Evolutionary conservation across 2,888 invertebrate species (phyloP).

Genomic region (Conistra vaccinii): DNA sequence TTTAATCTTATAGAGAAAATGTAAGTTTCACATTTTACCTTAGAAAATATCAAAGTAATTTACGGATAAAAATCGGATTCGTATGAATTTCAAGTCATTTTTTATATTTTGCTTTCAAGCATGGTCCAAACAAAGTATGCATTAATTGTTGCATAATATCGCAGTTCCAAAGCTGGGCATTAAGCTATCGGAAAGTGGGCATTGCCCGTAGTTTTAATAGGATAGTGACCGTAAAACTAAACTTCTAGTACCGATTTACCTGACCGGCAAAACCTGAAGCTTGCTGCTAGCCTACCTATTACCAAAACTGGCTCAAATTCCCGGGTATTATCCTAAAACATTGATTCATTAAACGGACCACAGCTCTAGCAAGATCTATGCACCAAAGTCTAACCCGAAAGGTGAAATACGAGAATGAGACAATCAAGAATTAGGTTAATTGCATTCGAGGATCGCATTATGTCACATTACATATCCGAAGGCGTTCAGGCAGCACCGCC

Average conservation of each 20-base stretch:
- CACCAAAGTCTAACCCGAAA: constrained; percentile 41
- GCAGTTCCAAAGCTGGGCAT: constrained; percentile 2
- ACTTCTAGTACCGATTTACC: constrained; percentile 29
- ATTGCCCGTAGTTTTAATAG: constrained; percentile 20
- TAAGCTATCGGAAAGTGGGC: neutral
- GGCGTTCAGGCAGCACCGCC: constrained; percentile 58
- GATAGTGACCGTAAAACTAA: constrained; percentile 29
- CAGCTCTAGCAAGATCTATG: constrained; percentile 2
- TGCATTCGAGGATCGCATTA: constrained; percentile 69
- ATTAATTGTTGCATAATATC: neutral
- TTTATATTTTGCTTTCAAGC: neutral
- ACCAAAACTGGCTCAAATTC: neutral
- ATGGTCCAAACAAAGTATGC: neutral
- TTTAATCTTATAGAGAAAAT: too few species aligned
- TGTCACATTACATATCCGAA: constrained; percentile 73
- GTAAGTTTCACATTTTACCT: neutral
- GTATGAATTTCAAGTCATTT: neutral
- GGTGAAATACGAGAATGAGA: constrained; percentile 41
- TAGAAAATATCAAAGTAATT: neutral
- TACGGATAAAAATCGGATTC: neutral
- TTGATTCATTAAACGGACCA: constrained; percentile 3
- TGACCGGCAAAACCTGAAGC: neutral
- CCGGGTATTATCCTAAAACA: neutral
- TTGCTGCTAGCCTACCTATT: neutral
- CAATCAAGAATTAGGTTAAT: constrained; percentile 70